A percentile compares a stretch with the other conserved stretches of the same genome.
phyloP scores from a whole-genome alignment of 2,113 vertebrate species.

The Pituophis catenifer region DNA sequence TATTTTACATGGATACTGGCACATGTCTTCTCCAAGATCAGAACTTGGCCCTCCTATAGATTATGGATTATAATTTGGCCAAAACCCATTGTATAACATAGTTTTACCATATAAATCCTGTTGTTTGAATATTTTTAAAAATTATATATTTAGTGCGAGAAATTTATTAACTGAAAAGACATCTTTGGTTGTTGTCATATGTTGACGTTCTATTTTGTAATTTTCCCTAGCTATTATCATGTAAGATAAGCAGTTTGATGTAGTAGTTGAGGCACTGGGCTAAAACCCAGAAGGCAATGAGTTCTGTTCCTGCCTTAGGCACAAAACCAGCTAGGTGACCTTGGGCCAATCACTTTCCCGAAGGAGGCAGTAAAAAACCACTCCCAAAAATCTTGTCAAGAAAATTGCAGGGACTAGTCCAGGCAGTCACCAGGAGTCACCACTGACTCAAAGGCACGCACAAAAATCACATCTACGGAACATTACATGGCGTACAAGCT shows the following conservation, averaged over 20 bases:
- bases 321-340: background rate
- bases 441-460: background rate
- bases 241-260: background rate
- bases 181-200: background rate
- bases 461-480: background rate
- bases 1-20: background rate
- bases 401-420: background rate
- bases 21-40: background rate
- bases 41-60: background rate
- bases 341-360: background rate
- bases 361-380: background rate
- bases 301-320: background rate
- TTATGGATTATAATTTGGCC: background rate
- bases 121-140: background rate
- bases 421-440: background rate
- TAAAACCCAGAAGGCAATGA: background rate
- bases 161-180: background rate
- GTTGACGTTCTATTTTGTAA: background rate
- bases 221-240: background rate
- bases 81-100: background rate
- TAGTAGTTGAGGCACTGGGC: background rate
- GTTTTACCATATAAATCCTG: background rate
- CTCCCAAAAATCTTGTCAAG: background rate
- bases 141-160: background rate
- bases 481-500: background rate